Percentiles rank a stretch among this genome's conserved stretches.
phyloP scores from a whole-genome alignment of 2,888 invertebrate species.

The Ochlodes sylvanus region DNA sequence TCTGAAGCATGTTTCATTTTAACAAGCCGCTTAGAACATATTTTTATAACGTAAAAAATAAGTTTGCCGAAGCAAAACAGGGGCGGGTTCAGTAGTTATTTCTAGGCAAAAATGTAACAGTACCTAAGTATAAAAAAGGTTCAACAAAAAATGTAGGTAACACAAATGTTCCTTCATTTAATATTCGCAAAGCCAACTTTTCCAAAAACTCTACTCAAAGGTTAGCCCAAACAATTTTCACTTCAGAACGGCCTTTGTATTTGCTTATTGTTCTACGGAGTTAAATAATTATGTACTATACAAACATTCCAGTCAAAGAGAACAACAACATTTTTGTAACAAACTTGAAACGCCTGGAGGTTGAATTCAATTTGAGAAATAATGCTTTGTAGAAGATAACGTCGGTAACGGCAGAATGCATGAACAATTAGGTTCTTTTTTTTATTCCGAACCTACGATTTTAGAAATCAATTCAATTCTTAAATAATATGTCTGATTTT shows the following conservation, averaged over 20 bases:
- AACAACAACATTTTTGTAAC: conserved; percentile 2
- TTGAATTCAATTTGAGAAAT: background rate
- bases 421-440: too few species aligned
- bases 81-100: too few species aligned
- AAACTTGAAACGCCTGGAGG: conserved; percentile 1
- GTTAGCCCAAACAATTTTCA: conserved; percentile 21
- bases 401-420: too few species aligned
- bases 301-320: conserved; percentile 10
- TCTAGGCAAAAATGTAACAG: too few species aligned
- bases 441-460: background rate
- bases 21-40: too few species aligned
- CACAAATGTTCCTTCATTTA: background rate
- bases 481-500: background rate
- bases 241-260: conserved; percentile 26
- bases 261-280: conserved; percentile 22
- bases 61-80: too few species aligned
- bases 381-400: background rate
- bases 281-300: conserved; percentile 12
- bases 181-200: conserved; percentile 23
- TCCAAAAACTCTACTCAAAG: conserved; percentile 29
- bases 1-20: too few species aligned
- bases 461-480: background rate
- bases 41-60: too few species aligned
- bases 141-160: too few species aligned
- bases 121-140: too few species aligned